Conservation (phyloP, 2,888 invertebrate species). For the Salpingus planirostris region DNA sequence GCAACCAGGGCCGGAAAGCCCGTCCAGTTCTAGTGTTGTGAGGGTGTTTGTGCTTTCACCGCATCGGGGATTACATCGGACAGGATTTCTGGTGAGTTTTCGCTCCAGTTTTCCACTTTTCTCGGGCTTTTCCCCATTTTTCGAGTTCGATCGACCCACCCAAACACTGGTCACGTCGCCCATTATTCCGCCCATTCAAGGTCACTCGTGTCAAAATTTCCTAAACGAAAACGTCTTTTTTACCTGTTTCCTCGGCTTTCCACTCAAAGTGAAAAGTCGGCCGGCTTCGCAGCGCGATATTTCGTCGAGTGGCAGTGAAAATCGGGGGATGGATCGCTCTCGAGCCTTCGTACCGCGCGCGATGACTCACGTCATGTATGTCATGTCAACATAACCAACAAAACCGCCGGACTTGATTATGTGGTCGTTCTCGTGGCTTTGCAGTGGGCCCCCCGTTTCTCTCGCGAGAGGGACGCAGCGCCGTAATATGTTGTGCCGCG, state of each 20-base stretch:
- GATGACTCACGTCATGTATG: too few relatives aligned
- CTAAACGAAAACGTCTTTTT: background rate
- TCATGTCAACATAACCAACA: constrained; percentile 30
- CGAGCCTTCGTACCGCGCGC: too few relatives aligned
- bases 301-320: too few relatives aligned
- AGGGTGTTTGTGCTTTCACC: constrained; percentile 13
- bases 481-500: constrained; percentile 37
- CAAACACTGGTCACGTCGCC: constrained; percentile 21
- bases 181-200: constrained; percentile 23
- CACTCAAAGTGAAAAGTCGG: background rate
- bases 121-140: constrained; percentile 5
- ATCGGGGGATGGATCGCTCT: too few relatives aligned
- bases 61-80: constrained; percentile 12
- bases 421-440: constrained; percentile 24
- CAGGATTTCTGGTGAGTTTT: constrained; percentile 28
- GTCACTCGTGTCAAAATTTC: constrained; percentile 32
- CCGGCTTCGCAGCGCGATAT: too few relatives aligned
- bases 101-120: constrained; percentile 9
- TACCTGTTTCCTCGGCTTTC: too few relatives aligned
- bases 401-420: constrained; percentile 20
- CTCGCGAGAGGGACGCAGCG: constrained; percentile 34
- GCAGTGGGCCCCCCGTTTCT: constrained; percentile 29
- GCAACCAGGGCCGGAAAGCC: constrained; percentile 20
- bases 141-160: constrained; percentile 32
- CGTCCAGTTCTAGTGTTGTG: constrained; percentile 18